Conservation (phyloP, 2,797 vertebrate species). For the Phylloscopus collybita region DNA sequence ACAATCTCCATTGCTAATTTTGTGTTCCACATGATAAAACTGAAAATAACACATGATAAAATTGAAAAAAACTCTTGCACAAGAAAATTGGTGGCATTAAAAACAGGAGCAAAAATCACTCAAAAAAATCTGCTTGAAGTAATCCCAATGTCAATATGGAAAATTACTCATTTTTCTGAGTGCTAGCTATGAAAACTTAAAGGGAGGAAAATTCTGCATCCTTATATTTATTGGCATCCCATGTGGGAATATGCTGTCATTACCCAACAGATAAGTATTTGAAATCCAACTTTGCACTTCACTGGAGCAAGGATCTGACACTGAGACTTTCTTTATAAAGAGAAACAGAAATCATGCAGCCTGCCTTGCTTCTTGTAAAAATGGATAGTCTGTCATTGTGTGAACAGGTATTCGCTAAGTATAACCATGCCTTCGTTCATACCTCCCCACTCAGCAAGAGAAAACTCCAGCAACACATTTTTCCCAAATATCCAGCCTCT, state of each 20-base stretch:
- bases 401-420: slow-evolving; percentile 1
- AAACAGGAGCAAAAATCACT: slow-evolving; percentile 46
- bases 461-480: background rate
- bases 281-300: background rate
- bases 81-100: slow-evolving; percentile 22
- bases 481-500: background rate
- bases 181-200: slow-evolving; percentile 25
- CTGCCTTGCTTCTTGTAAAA: background rate
- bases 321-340: background rate
- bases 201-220: slow-evolving; percentile 13
- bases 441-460: background rate
- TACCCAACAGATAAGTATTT: slow-evolving; percentile 52
- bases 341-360: background rate
- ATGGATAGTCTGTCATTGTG: background rate
- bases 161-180: slow-evolving; percentile 25
- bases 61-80: background rate
- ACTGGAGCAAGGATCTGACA: background rate
- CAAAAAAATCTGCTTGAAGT: slow-evolving; percentile 48
- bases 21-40: background rate
- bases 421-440: background rate
- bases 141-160: slow-evolving; percentile 4
- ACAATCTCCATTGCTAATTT: slow-evolving; percentile 39
- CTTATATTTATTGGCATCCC: slow-evolving; percentile 53
- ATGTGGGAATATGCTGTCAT: slow-evolving; percentile 29
- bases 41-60: background rate